Evolutionary conservation across 2,888 invertebrate species (phyloP), one percentile per base, ranked within the genome.

Genomic region (Punctoribates punctum): DNA sequence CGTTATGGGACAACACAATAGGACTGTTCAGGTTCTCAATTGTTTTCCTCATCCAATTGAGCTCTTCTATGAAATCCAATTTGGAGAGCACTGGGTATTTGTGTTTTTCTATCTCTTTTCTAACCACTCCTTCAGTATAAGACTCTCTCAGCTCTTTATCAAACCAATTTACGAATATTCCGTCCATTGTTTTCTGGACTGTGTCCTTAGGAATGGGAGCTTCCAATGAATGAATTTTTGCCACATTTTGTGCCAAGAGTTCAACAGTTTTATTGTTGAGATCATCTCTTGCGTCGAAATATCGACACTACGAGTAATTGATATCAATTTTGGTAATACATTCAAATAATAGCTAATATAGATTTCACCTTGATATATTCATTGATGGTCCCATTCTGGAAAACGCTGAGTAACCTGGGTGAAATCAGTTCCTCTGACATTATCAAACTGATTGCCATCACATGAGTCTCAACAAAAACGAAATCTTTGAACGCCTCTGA

Each of bases 1-100:
- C 75, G 46, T 38, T 48, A 42, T 75, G 75, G 3, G 75, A 75
- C 17, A 72, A 73, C 17, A 75, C 75, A 34, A 72, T 1, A 5
- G 75, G 46, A 60, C 60, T 13, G 4, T 60, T 60, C 6, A 27
- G 9, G 13, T 9, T n/a, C 5, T 25, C 15, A 8, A 60, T 27
- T 2, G 27, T 11, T 20, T 27, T 25, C 6, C 4, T 23, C 6
- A 27, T 3, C 60, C 60, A 46, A 73, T 17, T 27, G 6, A 51
- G 17, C 46, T 54, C 54, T 51, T 54, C 27, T 3, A 25, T 5
- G 11, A 25, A 23, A 29, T 48, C 15, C 11, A 51, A 17, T 20
- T 23, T 20, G 3, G 17, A 13, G 9, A 73, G n/a, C 2, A 20
- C 25, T 27, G 51, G 13, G 11, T 20, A 46, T 42, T 23, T 70